Evolutionary conservation across 2,888 invertebrate species (phyloP), one percentile per base, ranked within the genome.

Genomic region (Heliconius sara): DNA sequence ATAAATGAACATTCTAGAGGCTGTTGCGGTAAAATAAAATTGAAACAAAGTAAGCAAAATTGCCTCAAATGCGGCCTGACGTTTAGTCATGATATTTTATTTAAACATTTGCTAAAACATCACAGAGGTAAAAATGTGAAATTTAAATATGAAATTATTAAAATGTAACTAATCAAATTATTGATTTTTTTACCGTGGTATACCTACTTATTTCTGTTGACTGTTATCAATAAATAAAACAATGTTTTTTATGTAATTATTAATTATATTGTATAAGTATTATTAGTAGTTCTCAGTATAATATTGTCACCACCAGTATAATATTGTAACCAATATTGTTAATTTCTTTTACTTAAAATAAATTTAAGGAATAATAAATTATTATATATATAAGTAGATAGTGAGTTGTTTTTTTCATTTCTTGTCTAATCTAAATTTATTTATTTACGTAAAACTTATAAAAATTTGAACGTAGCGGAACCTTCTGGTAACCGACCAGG

Each of bases 61-160:
- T 93, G 93, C 83, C 87, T 90, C n/a, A 92, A 91, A 85, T 93
- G 93, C 82, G 86, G 88, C 79, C 84, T 93, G 25, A 82, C 87
- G 9, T 93, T 93, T 82, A 90, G 88, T 34, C 87, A 91, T 25
- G 89, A 87, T 77, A 87, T 90, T 81, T 86, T 93, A 80, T 93
- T 92, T 83, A 86, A 87, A 77, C 93, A 93, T 86, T 85, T 93
- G 77, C 77, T 92, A 52, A 84, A 86, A 79, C 93, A 93, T 80
- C 93, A 93, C 81, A 89, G 88, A 52, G 87, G 89, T 76, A 92
- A 90, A 84, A 88, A 87, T 75, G 77, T 85, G 75, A 80, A 68
- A 25, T 89, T 85, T 83, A 87, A 84, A 66, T 91, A 88, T 84
- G 84, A 89, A 80, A 85, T 93, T 73, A 83, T 90, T 66, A 82